phyloP scores from a whole-genome alignment of 2,797 vertebrate species.

The Ctenopoma multispine region DNA sequence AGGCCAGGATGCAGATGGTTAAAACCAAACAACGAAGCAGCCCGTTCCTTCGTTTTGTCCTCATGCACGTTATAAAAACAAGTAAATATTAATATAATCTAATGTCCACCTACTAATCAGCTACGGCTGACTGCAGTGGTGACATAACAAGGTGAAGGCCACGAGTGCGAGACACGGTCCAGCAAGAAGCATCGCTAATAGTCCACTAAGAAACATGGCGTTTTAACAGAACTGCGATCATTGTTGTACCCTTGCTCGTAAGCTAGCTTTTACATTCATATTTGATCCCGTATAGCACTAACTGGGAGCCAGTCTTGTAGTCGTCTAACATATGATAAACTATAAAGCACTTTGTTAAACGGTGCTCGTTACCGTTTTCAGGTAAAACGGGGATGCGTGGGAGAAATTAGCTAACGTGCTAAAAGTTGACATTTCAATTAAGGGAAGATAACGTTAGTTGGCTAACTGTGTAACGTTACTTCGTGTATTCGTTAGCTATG shows the following conservation, averaged over 20 bases:
- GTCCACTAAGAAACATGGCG: slow-evolving; percentile 10
- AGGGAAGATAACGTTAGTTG: background rate
- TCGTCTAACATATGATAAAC: background rate
- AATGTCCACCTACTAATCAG: background rate
- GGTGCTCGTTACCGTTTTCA: background rate
- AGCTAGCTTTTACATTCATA: too few relatives aligned
- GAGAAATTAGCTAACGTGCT: slow-evolving; percentile 17
- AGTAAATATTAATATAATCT: background rate
- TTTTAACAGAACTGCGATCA: background rate
- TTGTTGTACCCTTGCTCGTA: background rate
- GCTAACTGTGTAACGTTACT: background rate
- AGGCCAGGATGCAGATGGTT: slow-evolving; percentile 17
- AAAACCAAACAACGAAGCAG: background rate
- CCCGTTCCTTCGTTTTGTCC: background rate
- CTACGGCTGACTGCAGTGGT: slow-evolving; percentile 2
- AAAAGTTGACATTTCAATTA: slow-evolving; percentile 14
- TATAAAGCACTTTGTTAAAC: too few relatives aligned
- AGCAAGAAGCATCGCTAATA: background rate
- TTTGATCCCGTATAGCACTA: background rate
- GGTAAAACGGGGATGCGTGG: too few relatives aligned
- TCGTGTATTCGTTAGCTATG: background rate
- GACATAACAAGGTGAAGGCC: slow-evolving; percentile 49
- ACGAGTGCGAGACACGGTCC: slow-evolving; percentile 2
- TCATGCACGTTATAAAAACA: background rate
- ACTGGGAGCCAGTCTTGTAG: background rate